Base-by-base conservation (phyloP, 2,113 vertebrate genomes). In the Turnix velox region DNA sequence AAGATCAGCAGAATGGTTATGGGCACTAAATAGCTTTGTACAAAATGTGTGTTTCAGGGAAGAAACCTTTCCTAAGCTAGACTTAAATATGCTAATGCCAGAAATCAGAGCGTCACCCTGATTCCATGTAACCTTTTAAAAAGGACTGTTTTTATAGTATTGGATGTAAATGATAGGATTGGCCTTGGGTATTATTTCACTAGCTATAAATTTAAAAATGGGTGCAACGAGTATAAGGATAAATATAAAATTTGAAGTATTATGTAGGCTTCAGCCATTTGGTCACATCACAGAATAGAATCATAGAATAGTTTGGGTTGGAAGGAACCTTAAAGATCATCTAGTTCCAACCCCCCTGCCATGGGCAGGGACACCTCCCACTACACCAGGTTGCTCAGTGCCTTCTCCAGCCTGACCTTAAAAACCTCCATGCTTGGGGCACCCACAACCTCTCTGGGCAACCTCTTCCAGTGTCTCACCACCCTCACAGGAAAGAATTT, bases 1-100 rank as follows among this genome's bases (percentile, higher is more conserved):
- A 96, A 95, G 96, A 97, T 97, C 95, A 97, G 96, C 96, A 95
- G 91, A 97, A 96, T 95, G 93, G 90, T 96, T 97, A 97, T 96
- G 91, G 95, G 93, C 94, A 93, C 83, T 96, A 90, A 97, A 97
- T 83, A 97, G 96, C 92, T 96, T 96, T 97, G 96, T 96, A 90
- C 92, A 96, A 97, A 97, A 97, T 82, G 86, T 16, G 15, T 87
- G 67, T 97, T 95, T 94, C 94, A 95, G 90, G 78, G 45, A 95
- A 92, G 92, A 86, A 96, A 72, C 63, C 77, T 81, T 90, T 93
- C 94, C 93, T 93, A 93, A 96, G 84, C 54, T 91, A 93, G 88
- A 80, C 90, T 95, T 96, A 92, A 94, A 96, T 96, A 93, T 93
- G 93, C 63, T 96, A 96, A 97, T 28, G 72, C 89, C 86, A 95